Evolutionary conservation across 2,113 vertebrate species (phyloP).

Genomic region (Ceyx melanurus): DNA sequence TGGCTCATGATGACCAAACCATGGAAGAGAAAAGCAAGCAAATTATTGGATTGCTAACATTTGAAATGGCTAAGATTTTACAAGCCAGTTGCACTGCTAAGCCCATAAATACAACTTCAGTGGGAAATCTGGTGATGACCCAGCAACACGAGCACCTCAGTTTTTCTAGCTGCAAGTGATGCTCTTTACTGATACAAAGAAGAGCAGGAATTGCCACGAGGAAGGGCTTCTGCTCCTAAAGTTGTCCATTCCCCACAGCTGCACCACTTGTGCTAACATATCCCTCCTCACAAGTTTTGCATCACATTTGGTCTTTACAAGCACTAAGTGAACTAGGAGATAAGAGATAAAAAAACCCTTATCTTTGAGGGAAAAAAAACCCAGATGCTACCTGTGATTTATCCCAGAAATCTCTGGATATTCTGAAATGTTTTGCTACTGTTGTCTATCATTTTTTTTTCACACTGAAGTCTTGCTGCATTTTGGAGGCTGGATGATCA

Average conservation of each 20-base stretch:
- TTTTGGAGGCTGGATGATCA: not conserved
- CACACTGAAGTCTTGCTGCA: not conserved
- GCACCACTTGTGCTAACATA: not conserved
- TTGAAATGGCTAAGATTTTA: not conserved
- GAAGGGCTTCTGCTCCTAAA: not conserved
- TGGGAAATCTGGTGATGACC: not conserved
- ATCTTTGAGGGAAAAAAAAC: not conserved
- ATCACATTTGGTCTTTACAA: not conserved
- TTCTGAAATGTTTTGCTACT: not conserved
- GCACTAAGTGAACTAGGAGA: not conserved
- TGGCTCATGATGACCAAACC: not conserved
- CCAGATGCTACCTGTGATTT: not conserved
- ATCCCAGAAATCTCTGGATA: not conserved
- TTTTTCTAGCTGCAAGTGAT: not conserved
- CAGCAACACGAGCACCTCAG: not conserved
- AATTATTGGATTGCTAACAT: not conserved
- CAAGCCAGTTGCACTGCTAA: constrained; percentile 1
- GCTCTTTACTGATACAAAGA: not conserved
- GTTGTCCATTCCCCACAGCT: not conserved
- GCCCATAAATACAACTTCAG: not conserved
- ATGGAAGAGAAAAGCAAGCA: not conserved
- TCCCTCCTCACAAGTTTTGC: not conserved
- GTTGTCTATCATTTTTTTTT: not conserved
- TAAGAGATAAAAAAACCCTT: not conserved
- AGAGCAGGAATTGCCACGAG: not conserved